Percentiles rank a stretch among this genome's conserved stretches.
phyloP scores from a whole-genome alignment of 2,113 vertebrate species.

The Leucopsar rothschildi region DNA sequence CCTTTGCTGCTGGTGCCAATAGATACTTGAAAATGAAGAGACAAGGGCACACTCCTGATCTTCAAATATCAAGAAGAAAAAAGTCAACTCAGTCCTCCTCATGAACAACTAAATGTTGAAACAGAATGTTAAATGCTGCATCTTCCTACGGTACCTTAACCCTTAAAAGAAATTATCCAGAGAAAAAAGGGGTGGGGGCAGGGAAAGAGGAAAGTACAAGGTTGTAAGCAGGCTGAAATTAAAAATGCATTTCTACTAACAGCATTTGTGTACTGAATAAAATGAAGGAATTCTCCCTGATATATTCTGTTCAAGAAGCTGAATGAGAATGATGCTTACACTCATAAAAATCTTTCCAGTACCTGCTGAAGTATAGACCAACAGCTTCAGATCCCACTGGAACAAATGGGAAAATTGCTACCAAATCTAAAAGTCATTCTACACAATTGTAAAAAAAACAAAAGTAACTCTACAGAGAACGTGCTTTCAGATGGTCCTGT shows the following conservation, averaged over 20 bases:
- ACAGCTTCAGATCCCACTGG: not conserved
- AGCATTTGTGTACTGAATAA: not conserved
- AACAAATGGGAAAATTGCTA: not conserved
- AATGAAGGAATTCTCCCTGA: not conserved
- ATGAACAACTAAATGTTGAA: not conserved
- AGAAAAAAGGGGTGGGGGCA: not conserved
- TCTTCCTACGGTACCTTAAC: not conserved
- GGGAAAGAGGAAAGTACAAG: not conserved
- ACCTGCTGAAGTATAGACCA: not conserved
- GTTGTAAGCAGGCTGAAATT: not conserved
- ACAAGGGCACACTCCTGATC: conserved; percentile 45
- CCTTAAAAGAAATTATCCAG: not conserved
- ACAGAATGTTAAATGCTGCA: not conserved
- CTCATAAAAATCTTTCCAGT: not conserved
- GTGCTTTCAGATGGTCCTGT: not conserved
- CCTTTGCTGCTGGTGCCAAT: not conserved
- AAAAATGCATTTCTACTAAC: not conserved
- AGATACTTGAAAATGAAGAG: conserved; percentile 20
- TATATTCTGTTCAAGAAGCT: not conserved
- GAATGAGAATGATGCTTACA: not conserved
- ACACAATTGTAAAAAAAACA: not conserved
- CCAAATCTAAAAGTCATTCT: not conserved
- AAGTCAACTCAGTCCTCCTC: not conserved
- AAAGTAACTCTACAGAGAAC: not conserved
- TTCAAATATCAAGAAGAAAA: conserved; percentile 43